Conservation (phyloP, 1,140 invertebrate species). For the Cataglyphis hispanica region DNA sequence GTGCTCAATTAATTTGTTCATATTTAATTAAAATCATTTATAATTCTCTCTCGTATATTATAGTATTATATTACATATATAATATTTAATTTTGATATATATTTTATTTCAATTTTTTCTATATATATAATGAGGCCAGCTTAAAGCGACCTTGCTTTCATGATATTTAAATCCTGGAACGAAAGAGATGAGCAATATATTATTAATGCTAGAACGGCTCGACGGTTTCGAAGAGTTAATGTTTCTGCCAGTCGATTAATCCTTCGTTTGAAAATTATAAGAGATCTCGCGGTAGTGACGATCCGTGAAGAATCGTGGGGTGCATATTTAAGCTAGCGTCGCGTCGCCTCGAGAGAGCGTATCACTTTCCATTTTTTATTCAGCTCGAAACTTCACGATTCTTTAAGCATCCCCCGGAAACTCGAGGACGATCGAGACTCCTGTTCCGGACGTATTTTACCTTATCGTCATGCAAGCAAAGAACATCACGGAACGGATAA, state of each 20-base stretch:
- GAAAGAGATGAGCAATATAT: slow-evolving; percentile 63
- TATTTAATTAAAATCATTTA: neutral
- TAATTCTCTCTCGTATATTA: neutral
- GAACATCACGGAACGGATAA: slow-evolving; percentile 50
- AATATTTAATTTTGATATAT: neutral
- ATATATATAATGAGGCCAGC: too few species aligned
- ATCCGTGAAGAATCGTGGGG: slow-evolving; percentile 78
- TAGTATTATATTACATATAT: too few species aligned
- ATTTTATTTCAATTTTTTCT: too few species aligned
- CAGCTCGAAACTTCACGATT: slow-evolving; percentile 74
- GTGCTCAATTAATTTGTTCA: neutral
- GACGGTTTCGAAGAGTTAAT: slow-evolving; percentile 74
- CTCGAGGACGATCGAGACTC: slow-evolving; percentile 62
- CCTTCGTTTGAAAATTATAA: slow-evolving; percentile 81
- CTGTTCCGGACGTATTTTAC: slow-evolving; percentile 67
- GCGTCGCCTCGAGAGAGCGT: slow-evolving; percentile 37
- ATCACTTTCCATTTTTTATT: slow-evolving; percentile 73
- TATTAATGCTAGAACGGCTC: slow-evolving; percentile 71
- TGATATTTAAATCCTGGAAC: slow-evolving; percentile 67
- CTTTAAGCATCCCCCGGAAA: slow-evolving; percentile 64
- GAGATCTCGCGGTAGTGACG: slow-evolving; percentile 73
- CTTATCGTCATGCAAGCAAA: slow-evolving; percentile 60
- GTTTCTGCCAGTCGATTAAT: slow-evolving; percentile 80
- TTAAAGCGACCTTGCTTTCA: slow-evolving; percentile 10
- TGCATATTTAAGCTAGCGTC: slow-evolving; percentile 77